Percentiles rank a stretch among this genome's conserved stretches.
Conservation (phyloP, 1,140 invertebrate species). For the Platorchestia sp. region DNA sequence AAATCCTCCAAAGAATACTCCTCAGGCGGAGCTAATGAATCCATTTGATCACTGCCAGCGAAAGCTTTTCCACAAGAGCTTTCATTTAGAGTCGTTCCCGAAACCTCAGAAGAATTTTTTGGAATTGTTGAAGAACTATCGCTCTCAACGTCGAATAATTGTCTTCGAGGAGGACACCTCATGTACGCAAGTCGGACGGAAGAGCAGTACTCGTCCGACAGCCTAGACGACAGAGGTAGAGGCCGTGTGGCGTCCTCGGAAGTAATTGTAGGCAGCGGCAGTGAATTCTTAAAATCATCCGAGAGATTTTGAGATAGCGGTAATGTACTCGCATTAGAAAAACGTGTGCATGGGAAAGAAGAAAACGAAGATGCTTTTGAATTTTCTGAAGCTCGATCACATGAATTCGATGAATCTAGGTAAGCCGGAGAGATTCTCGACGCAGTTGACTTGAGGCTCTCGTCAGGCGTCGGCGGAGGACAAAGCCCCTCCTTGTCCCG, state of each 20-base stretch:
- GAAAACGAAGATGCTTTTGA: constrained; percentile 13
- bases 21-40: background rate
- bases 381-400: background rate
- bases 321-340: constrained; percentile 21
- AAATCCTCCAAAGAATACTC: constrained; percentile 29
- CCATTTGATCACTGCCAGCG: background rate
- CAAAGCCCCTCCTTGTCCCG: background rate
- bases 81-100: background rate
- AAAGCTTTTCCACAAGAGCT: background rate
- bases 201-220: constrained; percentile 38
- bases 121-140: background rate
- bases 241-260: background rate
- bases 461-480: background rate
- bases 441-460: background rate
- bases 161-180: constrained; percentile 21
- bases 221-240: background rate
- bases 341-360: background rate
- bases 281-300: background rate
- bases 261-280: background rate
- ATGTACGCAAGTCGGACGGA: constrained; percentile 32
- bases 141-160: background rate
- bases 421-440: background rate
- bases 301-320: constrained; percentile 10
- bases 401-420: background rate
- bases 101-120: background rate